Conservation (phyloP, 2,888 invertebrate species). For the Formica aserva region DNA sequence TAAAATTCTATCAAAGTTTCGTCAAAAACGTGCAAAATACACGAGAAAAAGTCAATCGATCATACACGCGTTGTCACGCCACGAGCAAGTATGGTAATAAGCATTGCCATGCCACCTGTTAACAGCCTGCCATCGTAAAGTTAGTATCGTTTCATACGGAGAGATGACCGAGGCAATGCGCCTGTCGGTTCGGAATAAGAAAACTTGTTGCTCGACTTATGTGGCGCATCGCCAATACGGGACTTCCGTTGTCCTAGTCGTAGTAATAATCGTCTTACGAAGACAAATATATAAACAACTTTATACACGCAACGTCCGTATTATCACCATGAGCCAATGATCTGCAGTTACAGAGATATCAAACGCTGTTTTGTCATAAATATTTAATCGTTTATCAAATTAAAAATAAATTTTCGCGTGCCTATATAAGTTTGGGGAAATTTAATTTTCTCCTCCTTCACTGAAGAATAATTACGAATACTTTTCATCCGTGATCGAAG, state of each 20-base stretch:
- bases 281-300: constrained; percentile 1
- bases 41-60: constrained; percentile 42
- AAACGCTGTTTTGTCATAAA: not conserved
- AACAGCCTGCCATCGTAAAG: constrained; percentile 73
- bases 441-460: not conserved
- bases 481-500: not conserved
- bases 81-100: not conserved
- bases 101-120: constrained; percentile 78
- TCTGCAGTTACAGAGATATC: not conserved
- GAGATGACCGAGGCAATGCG: constrained; percentile 25
- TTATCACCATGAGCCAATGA: not conserved
- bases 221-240: constrained; percentile 81
- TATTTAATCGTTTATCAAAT: not conserved
- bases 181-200: constrained; percentile 77
- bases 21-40: not conserved
- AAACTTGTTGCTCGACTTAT: constrained; percentile 83
- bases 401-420: not conserved
- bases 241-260: constrained; percentile 63
- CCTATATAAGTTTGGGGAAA: not conserved
- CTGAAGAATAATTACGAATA: not conserved
- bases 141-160: constrained; percentile 75
- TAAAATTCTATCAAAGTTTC: not conserved
- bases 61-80: not conserved
- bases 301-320: not conserved
- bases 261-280: constrained; percentile 67